These are phyloP conservation scores for Corythornis cristatus DNA, from an alignment of 2,113 vertebrate genomes.

Conservation along the genomic window DNA sequence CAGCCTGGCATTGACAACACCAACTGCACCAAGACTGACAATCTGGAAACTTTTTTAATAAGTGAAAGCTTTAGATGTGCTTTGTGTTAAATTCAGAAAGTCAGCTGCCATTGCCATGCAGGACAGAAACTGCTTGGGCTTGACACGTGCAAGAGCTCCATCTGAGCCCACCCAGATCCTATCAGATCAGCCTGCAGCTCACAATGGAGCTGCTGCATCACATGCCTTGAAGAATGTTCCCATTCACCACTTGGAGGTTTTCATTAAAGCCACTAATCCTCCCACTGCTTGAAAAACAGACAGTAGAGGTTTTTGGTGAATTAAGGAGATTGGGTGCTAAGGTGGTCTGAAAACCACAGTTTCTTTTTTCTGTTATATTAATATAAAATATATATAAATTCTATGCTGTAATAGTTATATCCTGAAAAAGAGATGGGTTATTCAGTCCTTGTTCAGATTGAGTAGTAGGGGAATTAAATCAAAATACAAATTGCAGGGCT, in stretches of 20 bases:
- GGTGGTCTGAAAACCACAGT: background rate
- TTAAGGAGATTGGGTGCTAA: background rate
- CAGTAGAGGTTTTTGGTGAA: background rate
- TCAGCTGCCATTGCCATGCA: background rate
- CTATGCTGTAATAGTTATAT: background rate
- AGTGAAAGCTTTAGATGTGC: background rate
- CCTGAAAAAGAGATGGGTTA: background rate
- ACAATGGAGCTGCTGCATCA: background rate
- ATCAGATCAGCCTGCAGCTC: background rate
- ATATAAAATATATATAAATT: background rate
- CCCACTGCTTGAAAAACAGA: background rate
- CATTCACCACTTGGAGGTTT: background rate
- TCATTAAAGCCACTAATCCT: background rate
- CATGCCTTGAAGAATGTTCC: background rate
- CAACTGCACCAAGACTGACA: accelerated
- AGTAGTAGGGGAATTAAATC: background rate
- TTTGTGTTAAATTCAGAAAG: background rate
- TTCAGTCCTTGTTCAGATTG: background rate
- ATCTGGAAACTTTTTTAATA: background rate
- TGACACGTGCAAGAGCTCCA: background rate
- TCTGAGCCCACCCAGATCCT: accelerated
- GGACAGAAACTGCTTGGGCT: background rate
- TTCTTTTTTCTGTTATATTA: background rate
- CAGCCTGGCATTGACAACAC: background rate
- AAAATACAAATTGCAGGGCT: background rate